Evolutionary conservation across 2,888 invertebrate species (phyloP).

Genomic region (Marronus borbonicus): DNA sequence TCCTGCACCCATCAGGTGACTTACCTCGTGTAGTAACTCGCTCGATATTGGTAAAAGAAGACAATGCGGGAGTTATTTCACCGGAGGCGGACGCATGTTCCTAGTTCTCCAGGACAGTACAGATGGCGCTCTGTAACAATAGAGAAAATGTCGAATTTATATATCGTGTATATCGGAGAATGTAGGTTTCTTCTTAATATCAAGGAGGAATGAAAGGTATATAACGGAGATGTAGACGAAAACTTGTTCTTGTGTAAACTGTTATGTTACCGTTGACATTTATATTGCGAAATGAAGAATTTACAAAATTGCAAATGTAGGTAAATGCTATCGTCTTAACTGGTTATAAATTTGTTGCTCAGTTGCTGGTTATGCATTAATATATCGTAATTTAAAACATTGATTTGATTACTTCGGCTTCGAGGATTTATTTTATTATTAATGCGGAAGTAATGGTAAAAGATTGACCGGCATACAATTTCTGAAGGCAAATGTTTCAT

Average conservation of each 20-base stretch:
- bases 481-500: no score
- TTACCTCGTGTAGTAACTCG: constrained; percentile 33
- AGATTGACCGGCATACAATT: no score
- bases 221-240: not conserved
- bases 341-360: no score
- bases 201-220: constrained; percentile 9
- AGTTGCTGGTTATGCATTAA: no score
- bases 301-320: no score
- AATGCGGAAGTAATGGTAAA: no score
- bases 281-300: no score
- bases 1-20: not conserved
- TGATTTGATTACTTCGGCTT: no score
- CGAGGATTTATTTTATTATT: no score
- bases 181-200: constrained; percentile 17
- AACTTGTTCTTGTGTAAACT: not conserved
- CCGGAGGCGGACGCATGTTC: constrained; percentile 22
- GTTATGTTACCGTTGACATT: not conserved
- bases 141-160: constrained; percentile 16
- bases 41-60: not conserved
- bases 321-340: no score
- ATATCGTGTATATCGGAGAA: not conserved
- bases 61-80: constrained; percentile 34
- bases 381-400: no score
- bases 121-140: constrained; percentile 30
- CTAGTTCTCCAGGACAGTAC: not conserved